Evolutionary conservation across 2,113 vertebrate genomes (phyloP).

Genomic region (Pholis gunnellus): DNA sequence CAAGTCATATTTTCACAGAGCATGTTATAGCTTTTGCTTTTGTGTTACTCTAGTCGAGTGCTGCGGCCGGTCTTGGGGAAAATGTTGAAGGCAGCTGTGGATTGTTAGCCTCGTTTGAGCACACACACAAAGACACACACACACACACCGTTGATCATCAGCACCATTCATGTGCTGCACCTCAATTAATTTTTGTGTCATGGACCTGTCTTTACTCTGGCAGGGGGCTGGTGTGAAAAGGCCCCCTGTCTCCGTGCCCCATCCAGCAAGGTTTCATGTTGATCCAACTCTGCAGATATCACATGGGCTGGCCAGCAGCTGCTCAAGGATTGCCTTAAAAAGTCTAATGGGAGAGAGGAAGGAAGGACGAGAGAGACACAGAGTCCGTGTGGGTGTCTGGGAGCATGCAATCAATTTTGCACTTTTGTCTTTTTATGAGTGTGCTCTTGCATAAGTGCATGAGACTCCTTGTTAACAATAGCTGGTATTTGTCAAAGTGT

Average conservation of each 20-base stretch:
- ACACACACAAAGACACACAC: background rate
- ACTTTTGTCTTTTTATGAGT: constrained; percentile 33
- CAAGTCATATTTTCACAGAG: constrained; percentile 15
- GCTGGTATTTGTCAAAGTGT: constrained; percentile 2
- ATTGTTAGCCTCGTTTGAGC: constrained; percentile 23
- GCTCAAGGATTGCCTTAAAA: constrained; percentile 62
- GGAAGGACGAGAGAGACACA: constrained; percentile 48
- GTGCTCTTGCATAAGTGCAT: constrained; percentile 20
- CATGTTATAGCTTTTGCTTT: constrained; percentile 37
- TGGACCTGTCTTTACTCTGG: constrained; percentile 44
- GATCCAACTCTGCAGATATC: constrained; percentile 70
- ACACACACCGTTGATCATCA: constrained; percentile 19
- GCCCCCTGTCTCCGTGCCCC: constrained; percentile 31
- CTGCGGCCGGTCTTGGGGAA: constrained; percentile 20
- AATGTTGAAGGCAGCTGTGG: constrained; percentile 56
- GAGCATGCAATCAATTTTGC: constrained; percentile 39
- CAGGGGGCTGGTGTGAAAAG: constrained; percentile 43
- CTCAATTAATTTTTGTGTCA: constrained; percentile 46
- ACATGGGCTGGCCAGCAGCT: constrained; percentile 67
- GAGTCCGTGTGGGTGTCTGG: constrained; percentile 53
- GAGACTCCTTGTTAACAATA: constrained; percentile 13
- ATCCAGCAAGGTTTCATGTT: constrained; percentile 53
- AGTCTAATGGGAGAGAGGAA: constrained; percentile 49
- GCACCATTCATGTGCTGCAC: constrained; percentile 21
- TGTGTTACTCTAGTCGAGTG: constrained; percentile 35